Evolutionary conservation across 1,140 invertebrate genomes (phyloP).

Genomic region (Hylyphantes graminicola): DNA sequence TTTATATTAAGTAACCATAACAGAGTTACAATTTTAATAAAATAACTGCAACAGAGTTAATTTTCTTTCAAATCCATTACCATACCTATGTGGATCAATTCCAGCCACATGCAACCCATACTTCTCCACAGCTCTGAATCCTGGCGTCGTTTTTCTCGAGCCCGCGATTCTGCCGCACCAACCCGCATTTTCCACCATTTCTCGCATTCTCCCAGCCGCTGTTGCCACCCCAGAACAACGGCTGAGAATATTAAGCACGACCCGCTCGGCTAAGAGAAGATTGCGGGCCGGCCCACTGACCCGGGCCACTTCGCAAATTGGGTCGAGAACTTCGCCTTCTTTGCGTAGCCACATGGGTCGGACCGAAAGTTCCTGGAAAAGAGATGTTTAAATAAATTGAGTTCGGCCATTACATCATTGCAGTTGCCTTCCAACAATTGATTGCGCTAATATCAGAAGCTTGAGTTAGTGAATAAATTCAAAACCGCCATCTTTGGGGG

Average conservation of each 20-base stretch:
- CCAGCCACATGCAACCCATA: conserved; percentile 70
- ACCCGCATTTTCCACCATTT: conserved; percentile 58
- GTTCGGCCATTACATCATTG: too few species aligned
- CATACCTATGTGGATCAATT: conserved; percentile 67
- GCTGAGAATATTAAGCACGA: conserved; percentile 68
- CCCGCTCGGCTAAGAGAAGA: conserved; percentile 69
- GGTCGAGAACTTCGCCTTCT: conserved; percentile 65
- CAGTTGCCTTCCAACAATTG: too few species aligned
- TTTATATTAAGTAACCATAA: too few species aligned
- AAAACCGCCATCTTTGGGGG: too few species aligned
- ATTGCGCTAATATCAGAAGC: too few species aligned
- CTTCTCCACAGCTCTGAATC: conserved; percentile 71
- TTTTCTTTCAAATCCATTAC: too few species aligned
- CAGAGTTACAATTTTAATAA: too few species aligned
- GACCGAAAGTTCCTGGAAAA: conserved; percentile 66
- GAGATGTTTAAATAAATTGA: too few species aligned
- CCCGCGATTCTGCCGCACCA: conserved; percentile 69
- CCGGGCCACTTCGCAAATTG: conserved; percentile 63
- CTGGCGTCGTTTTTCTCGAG: conserved; percentile 71
- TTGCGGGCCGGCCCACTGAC: conserved; percentile 67
- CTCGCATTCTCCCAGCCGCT: conserved; percentile 60
- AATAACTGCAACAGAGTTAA: too few species aligned
- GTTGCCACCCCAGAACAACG: conserved; percentile 70
- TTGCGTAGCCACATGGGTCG: conserved; percentile 65
- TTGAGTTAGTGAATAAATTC: too few species aligned